Evolutionary conservation across 2,888 invertebrate species (phyloP).

Genomic region (Caenorhabditis angaria): DNA sequence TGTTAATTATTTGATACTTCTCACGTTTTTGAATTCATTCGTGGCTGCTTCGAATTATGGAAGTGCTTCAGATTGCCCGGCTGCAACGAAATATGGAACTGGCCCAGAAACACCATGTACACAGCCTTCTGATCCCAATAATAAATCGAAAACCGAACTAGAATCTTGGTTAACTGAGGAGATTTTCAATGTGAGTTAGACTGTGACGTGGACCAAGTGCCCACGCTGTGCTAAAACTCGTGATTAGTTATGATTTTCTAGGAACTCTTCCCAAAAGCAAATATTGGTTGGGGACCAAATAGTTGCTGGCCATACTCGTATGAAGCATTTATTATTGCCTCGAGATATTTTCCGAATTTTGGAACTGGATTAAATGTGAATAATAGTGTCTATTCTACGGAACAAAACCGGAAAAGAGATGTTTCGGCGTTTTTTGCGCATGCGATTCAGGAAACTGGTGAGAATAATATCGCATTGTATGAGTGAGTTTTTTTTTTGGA

Average conservation of each 20-base stretch:
- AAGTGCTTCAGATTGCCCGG: constrained; percentile 42
- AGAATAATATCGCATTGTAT: constrained; percentile 63
- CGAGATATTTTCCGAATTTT: constrained; percentile 65
- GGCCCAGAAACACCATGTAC: constrained; percentile 52
- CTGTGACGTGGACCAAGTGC: neutral
- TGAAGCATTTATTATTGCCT: constrained; percentile 64
- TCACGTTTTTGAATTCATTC: too few relatives aligned
- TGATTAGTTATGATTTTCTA: constrained; percentile 10
- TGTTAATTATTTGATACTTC: too few relatives aligned
- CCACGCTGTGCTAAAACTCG: too few relatives aligned
- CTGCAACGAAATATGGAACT: constrained; percentile 44
- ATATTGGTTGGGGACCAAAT: constrained; percentile 66
- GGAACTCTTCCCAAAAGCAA: constrained; percentile 66
- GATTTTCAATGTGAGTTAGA: constrained; percentile 48
- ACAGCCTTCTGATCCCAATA: constrained; percentile 59
- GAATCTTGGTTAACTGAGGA: constrained; percentile 63
- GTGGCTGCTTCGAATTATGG: constrained; percentile 25
- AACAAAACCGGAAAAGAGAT: constrained; percentile 59
- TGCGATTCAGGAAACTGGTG: constrained; percentile 67
- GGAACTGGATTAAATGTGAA: constrained; percentile 53
- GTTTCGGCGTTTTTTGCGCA: constrained; percentile 67
- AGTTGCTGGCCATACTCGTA: constrained; percentile 66
- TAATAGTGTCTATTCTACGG: constrained; percentile 56
- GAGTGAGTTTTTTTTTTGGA: constrained; percentile 42
- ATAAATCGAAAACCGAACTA: constrained; percentile 49